Base-by-base conservation (phyloP, 2,888 invertebrate genomes). In the Leptopilina drosophilae region DNA sequence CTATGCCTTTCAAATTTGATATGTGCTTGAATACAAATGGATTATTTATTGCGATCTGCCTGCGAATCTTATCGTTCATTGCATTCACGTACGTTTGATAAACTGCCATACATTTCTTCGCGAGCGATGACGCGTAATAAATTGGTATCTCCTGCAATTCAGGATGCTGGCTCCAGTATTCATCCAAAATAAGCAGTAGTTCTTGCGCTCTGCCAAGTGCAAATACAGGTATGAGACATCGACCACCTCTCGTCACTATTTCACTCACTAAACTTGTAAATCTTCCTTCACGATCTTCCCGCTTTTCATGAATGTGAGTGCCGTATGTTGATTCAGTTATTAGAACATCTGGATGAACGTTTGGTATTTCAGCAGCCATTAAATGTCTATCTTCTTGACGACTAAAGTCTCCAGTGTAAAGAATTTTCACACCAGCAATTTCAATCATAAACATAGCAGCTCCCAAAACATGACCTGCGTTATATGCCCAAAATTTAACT, bases 361-460 rank as follows among this genome's bases (percentile, higher is more conserved):
- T 97, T 0, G 99, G 99, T 87, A 99, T 97, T 93, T 99, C 99
- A 0, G 99, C 99, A 0, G 99, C 98, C 98, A 99, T 99, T 86
- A 99, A 94, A 95, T 99, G 99, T 9, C 99, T 93, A 92, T 99
- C 99, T 92, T 99, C 99, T 92, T 99, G 98, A 69, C 99, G 93
- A 2, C 99, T 99, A 91, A 99, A 99, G 90, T 99, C 99, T 0
- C 99, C 99, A 0, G 99, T 99, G 90, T 99, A 99, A 14, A 99
- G 92, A 81, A 95, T 94, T 93, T 98, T 98, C 2, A 99, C 98
- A 14, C 99, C 99, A 49, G 99, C 99, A 76, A 99, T 99, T 93
- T 99, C 99, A 80, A 99, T 97, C 98, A 99, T 99, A 91, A 99
- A 99, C 99, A 99, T 99, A 78, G 99, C 99, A 0, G 99, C 99